phyloP scores from a whole-genome alignment of 2,113 vertebrate species.

The Motacilla tschutschensis region DNA sequence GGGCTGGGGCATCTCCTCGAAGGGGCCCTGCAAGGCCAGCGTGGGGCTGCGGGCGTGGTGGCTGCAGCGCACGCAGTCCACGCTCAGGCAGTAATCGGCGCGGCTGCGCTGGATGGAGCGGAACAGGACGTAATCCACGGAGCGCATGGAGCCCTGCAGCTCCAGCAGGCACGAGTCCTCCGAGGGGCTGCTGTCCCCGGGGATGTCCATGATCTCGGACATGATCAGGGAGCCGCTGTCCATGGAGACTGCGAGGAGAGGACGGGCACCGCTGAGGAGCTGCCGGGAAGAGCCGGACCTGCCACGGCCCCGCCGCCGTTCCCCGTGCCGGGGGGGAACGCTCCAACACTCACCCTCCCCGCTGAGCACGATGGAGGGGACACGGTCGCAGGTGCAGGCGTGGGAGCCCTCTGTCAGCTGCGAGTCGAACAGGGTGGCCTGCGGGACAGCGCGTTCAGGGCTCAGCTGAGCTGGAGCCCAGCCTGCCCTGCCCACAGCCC shows the following conservation, averaged over 20 bases:
- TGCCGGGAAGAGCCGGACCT: fast-evolving
- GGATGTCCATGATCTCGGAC: slow-evolving; percentile 91
- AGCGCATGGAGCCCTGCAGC: slow-evolving; percentile 78
- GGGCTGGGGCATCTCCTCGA: slow-evolving; percentile 72
- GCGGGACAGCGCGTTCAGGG: not conserved
- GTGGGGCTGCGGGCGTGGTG: slow-evolving; percentile 66
- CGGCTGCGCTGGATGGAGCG: slow-evolving; percentile 83
- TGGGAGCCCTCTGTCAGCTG: slow-evolving; percentile 81
- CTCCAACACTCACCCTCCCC: slow-evolving; percentile 72
- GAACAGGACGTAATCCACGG: slow-evolving; percentile 82
- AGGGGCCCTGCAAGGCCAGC: slow-evolving; percentile 72
- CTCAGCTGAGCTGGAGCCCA: not conserved
- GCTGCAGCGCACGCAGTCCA: slow-evolving; percentile 74
- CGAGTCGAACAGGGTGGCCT: slow-evolving; percentile 88
- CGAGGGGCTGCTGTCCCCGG: slow-evolving; percentile 91
- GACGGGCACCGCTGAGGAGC: not conserved
- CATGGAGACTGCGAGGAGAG: slow-evolving; percentile 78
- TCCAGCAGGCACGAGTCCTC: slow-evolving; percentile 95
- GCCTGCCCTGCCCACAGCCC: fast-evolving
- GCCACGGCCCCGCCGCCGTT: fast-evolving
- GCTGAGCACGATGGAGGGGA: slow-evolving; percentile 87
- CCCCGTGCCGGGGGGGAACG: fast-evolving
- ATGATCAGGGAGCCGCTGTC: slow-evolving; percentile 92
- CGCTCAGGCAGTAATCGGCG: slow-evolving; percentile 77
- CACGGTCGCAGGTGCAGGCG: slow-evolving; percentile 77